A percentile compares a stretch with the other conserved stretches of the same genome.
Conservation (phyloP, 2,888 invertebrate species). For the Euproctis similis region DNA sequence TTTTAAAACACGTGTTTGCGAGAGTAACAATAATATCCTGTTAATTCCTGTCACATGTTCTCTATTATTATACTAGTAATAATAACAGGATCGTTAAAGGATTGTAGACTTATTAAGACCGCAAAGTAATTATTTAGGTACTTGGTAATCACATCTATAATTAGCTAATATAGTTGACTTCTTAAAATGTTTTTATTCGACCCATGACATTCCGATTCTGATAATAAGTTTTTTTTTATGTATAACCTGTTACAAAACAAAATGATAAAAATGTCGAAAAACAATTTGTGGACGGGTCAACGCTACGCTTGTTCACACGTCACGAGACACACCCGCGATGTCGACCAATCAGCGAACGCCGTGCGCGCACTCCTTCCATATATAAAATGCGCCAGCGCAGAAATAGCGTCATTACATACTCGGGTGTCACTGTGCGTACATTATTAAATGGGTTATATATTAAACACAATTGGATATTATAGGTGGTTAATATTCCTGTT, state of each 20-base stretch:
- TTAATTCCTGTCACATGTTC: too few relatives aligned
- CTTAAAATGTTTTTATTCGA: constrained; percentile 11
- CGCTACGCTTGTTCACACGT: constrained; percentile 27
- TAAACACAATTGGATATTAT: constrained; percentile 60
- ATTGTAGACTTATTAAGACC: too few relatives aligned
- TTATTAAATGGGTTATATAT: constrained; percentile 69
- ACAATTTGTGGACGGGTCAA: constrained; percentile 14
- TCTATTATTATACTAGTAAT: too few relatives aligned
- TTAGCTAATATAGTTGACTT: too few relatives aligned
- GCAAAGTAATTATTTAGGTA: too few relatives aligned
- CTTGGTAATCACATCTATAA: too few relatives aligned
- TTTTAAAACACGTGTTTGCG: neutral
- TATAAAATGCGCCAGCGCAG: constrained; percentile 44
- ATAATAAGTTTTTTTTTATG: too few relatives aligned
- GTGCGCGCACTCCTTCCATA: constrained; percentile 52
- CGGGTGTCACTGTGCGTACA: constrained; percentile 20
- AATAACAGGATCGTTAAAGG: too few relatives aligned
- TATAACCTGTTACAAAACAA: constrained; percentile 33
- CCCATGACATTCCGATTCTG: constrained; percentile 8
- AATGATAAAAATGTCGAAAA: constrained; percentile 14
- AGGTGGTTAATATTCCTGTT: constrained; percentile 72
- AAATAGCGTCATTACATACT: constrained; percentile 17
- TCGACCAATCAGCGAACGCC: constrained; percentile 53
- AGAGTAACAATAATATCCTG: neutral
- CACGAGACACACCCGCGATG: constrained; percentile 58